Percentiles rank a stretch among this genome's conserved stretches.
Evolutionary conservation across 64 coral and sea anemone genomes (phyloP).

Genomic region (Pocillopora verrucosa): DNA sequence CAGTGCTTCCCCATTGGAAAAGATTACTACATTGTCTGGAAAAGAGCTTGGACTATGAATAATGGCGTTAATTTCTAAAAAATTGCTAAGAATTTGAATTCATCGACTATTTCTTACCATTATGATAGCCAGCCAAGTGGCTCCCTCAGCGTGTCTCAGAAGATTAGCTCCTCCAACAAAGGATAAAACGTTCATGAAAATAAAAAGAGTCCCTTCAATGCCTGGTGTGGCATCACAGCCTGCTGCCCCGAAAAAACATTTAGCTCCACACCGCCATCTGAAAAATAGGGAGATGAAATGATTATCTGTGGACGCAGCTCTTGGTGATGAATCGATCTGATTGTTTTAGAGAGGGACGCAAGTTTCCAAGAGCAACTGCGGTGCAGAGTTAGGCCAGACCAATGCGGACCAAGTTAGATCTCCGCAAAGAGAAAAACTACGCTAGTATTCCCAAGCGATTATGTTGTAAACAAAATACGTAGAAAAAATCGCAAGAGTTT

Average conservation of each 20-base stretch:
- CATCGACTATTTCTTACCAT: slow-evolving; percentile 32
- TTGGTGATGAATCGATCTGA: too few species aligned
- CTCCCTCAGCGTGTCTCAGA: slow-evolving; percentile 83
- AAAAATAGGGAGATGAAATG: neutral
- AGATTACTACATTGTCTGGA: too few species aligned
- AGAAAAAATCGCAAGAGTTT: too few species aligned
- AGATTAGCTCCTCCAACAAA: slow-evolving; percentile 63
- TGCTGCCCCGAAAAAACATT: slow-evolving; percentile 78
- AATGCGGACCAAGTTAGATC: too few species aligned
- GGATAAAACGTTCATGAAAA: slow-evolving; percentile 63
- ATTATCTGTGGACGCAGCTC: neutral
- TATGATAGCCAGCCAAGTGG: slow-evolving; percentile 78
- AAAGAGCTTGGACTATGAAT: too few species aligned
- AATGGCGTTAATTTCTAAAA: neutral
- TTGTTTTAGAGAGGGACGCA: too few species aligned
- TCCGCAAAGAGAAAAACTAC: too few species aligned
- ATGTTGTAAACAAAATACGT: too few species aligned
- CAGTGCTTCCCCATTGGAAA: too few species aligned
- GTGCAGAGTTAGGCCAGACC: too few species aligned
- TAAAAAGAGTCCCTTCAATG: slow-evolving; percentile 68
- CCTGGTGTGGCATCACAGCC: slow-evolving; percentile 56
- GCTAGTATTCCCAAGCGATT: too few species aligned
- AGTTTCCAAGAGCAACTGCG: too few species aligned
- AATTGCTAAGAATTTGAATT: neutral
- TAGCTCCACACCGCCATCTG: slow-evolving; percentile 87